Evolutionary conservation across 2,888 invertebrate genomes (phyloP).

Genomic region (Hoplodrina blanda): DNA sequence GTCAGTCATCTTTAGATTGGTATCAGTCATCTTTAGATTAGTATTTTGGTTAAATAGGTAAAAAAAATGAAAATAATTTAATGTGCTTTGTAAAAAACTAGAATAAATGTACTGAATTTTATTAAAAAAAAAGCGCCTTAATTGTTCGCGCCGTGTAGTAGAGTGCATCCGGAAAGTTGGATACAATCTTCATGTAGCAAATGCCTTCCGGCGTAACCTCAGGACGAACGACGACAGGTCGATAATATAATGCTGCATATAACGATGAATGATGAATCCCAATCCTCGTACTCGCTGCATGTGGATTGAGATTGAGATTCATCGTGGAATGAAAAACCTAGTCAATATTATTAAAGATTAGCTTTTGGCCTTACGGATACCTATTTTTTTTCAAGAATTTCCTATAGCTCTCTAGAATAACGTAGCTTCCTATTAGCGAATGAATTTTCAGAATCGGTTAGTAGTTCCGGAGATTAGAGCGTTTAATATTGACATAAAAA

Average conservation of each 20-base stretch:
- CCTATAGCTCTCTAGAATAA: too few relatives aligned
- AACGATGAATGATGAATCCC: too few relatives aligned
- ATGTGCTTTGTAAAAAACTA: neutral
- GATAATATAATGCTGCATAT: neutral
- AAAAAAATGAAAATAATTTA: neutral
- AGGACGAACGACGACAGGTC: neutral
- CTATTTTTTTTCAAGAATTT: too few relatives aligned
- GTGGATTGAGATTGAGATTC: too few relatives aligned
- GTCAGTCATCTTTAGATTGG: neutral
- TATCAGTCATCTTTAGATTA: neutral
- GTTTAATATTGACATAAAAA: neutral
- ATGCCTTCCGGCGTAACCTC: neutral
- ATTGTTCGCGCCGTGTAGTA: neutral
- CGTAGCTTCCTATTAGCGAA: too few relatives aligned
- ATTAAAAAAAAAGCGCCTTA: too few relatives aligned
- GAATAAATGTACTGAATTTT: too few relatives aligned
- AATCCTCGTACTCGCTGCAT: neutral
- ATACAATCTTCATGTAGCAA: conserved; percentile 22
- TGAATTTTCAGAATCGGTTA: too few relatives aligned
- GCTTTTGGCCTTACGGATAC: too few relatives aligned
- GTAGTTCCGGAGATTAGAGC: too few relatives aligned
- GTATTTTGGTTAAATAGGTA: conserved; percentile 24
- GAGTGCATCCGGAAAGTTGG: conserved; percentile 28
- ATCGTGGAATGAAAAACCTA: too few relatives aligned
- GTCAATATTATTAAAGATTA: too few relatives aligned